phyloP scores from a whole-genome alignment of 2,888 invertebrate species.

The Cheilosia pagana region DNA sequence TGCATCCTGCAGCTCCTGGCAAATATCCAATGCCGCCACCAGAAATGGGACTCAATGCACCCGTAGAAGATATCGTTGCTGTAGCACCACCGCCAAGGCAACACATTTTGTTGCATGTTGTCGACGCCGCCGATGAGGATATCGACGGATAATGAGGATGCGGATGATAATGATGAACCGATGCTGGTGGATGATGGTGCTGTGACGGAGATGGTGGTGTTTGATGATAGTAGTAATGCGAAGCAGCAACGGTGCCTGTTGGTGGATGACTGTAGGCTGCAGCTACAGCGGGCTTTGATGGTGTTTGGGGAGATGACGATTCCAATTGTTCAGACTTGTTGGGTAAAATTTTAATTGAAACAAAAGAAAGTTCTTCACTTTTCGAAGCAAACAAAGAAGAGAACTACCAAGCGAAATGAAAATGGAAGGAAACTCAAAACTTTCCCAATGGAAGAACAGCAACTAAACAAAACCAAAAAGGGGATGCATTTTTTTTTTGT shows the following conservation, averaged over 20 bases:
- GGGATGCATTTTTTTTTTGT: not conserved
- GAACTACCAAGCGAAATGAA: not conserved
- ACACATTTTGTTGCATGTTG: conserved; percentile 77
- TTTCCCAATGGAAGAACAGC: no score
- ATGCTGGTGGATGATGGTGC: conserved; percentile 55
- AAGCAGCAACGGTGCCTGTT: conserved; percentile 33
- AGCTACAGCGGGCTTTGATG: conserved; percentile 63
- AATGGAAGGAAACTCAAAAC: no score
- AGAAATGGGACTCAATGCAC: conserved; percentile 56
- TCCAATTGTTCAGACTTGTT: conserved; percentile 77
- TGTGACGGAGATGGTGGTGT: conserved; percentile 59
- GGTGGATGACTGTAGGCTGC: conserved; percentile 71
- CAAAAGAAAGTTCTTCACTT: conserved; percentile 2
- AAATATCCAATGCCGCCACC: conserved; percentile 30
- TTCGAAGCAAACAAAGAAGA: conserved; percentile 9
- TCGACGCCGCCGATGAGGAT: conserved; percentile 51
- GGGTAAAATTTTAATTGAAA: conserved; percentile 32
- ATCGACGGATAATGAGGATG: conserved; percentile 66
- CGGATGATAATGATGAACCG: conserved; percentile 50
- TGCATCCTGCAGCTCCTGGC: conserved; percentile 38
- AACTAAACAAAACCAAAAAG: not conserved
- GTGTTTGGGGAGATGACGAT: conserved; percentile 54
- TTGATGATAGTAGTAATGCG: conserved; percentile 53
- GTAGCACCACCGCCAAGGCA: conserved; percentile 73
- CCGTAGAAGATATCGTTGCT: conserved; percentile 69